Conservation (phyloP, 2,888 invertebrate species). For the Rhyacophila evoluta region DNA sequence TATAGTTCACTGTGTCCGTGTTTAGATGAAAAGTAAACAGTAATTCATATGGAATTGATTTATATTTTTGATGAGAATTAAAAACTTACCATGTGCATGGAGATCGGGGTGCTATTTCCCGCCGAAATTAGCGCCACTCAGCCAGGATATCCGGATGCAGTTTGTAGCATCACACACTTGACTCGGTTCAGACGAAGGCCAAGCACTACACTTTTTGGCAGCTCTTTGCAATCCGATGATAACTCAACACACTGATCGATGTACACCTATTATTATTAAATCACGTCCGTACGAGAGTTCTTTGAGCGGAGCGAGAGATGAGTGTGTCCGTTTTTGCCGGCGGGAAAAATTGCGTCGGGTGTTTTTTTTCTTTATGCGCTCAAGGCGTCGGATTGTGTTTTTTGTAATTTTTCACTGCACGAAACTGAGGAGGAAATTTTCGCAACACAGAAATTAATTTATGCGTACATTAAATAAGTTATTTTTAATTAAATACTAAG, state of each 20-base stretch:
- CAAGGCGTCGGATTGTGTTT: neutral
- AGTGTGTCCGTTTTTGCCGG: neutral
- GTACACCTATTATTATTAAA: neutral
- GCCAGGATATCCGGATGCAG: conserved; percentile 34
- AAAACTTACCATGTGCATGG: conserved; percentile 43
- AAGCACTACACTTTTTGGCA: neutral
- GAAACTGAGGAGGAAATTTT: neutral
- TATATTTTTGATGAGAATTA: neutral
- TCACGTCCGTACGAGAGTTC: neutral
- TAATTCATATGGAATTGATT: too few relatives aligned
- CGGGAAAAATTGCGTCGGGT: neutral
- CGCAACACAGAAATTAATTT: too few relatives aligned
- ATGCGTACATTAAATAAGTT: too few relatives aligned
- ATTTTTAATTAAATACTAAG: too few relatives aligned
- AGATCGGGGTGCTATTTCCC: conserved; percentile 37
- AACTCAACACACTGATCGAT: neutral
- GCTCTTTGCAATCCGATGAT: neutral
- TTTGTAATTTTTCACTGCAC: neutral
- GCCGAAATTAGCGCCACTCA: conserved; percentile 19
- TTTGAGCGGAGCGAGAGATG: neutral
- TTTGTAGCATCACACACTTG: conserved; percentile 10
- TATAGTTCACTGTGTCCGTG: too few relatives aligned
- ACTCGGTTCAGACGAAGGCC: conserved; percentile 1
- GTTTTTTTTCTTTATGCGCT: neutral
- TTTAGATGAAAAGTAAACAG: too few relatives aligned